Evolutionary conservation across 1,140 invertebrate species (phyloP), one percentile per base, ranked within the genome.

Genomic region (Theocolax elegans): DNA sequence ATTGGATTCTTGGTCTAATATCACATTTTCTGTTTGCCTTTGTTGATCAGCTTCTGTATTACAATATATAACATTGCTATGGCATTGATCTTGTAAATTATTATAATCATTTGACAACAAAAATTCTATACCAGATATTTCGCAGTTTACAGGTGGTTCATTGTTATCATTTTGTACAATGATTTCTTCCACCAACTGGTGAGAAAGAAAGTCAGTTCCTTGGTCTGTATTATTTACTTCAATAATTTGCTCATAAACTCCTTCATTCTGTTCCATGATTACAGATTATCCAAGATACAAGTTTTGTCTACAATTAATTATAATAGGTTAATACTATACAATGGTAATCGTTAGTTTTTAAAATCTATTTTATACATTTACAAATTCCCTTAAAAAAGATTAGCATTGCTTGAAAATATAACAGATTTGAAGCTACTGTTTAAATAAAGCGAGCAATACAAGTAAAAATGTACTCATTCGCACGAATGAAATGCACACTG

Each of bases 211-310:
- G 8, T 72, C 23, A 23, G 15, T 17, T 38, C 13, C 58, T 64
- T 53, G 25, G 48, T 59, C 60, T 2, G 54, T 13, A 17, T 58
- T 53, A 21, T 49, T 67, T 1, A 46, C 29, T 13, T 60, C 62
- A n/a, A 51, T 58, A 31, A 67, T 19, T 65, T 67, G 56, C 25
- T 67, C 56, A 48, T 62, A 67, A 62, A 44, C 21, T 38, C 13
- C 69, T 19, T 35, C 58, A 62, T 72, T 9, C 8, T 72, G 56
- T 54, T 72, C 70, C 70, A 72, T 72, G 59, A 21, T 71, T 27
- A 23, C 27, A 38, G 10, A 54, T 60, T 68, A 25, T 9, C n/a
- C 3, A 23, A 54, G 31, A 25, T 23, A 44, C 12, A 27, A 63
- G 19, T 46, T 25, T 63, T 25, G 31, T 56, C 8, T n/a, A n/a